Base-by-base conservation (phyloP, 2,888 invertebrate genomes). In the Yponomeuta evonymella region DNA sequence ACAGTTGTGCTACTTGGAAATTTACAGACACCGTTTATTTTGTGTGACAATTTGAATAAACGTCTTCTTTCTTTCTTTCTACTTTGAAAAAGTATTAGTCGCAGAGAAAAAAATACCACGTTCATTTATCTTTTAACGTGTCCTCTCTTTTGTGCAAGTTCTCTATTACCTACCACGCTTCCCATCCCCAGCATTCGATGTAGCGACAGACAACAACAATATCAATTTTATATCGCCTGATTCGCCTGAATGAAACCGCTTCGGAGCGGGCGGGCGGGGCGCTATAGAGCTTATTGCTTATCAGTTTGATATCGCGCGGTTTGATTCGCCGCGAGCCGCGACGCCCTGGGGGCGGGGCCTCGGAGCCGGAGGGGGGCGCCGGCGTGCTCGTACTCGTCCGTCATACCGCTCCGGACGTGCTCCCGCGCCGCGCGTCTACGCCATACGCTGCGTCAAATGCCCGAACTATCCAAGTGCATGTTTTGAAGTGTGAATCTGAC, bases 221-320 rank as follows among this genome's bases (percentile, higher is more conserved):
- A 89, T 64, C 15, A 86, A 88, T 88, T 90, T 90, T 89, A 91
- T 90, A 86, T 43, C 43, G 83, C 82, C 82, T 79, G 87, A 89
- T 86, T 43, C 43, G 83, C 82, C 82, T 79, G 87, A 89, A 90
- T 90, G 91, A 90, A 90, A 90, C 88, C 88, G 88, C 88, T 89
- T 80, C 77, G 80, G 78, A 67, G 83, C 87, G 86, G 90, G 83
- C 87, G 86, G 90, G 88, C 88, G 90, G 89, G 85, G 71, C 51
- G 89, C 86, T 84, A 83, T 83, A 81, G 81, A 83, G 81, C 83
- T 68, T 64, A 64, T 71, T 23, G 66, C 88, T 88, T 90, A 92
- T 91, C 88, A 88, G 84, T 90, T 90, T 92, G 89, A 90, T 91
- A 90, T 85, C 85, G 85, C 80, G 86, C 77, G 75, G 86, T 85